Percentiles rank a stretch among this genome's conserved stretches.
These are phyloP conservation scores for Myiotriccus ornatus DNA, from an alignment of 2,797 vertebrate species.

Conservation along the genomic window DNA sequence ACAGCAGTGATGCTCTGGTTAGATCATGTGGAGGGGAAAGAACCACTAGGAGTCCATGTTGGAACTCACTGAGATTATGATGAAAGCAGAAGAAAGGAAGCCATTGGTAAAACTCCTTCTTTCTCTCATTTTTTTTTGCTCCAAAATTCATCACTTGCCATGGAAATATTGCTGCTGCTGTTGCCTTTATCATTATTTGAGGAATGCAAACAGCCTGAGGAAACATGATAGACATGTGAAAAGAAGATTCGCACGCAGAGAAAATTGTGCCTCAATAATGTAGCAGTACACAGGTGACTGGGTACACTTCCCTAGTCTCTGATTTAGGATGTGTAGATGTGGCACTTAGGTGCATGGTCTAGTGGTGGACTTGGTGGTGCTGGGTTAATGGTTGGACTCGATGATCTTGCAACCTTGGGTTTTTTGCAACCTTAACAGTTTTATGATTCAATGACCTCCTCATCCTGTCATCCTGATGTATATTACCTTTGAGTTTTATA, in stretches of 20 bases:
- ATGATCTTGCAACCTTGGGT: neutral
- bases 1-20: conserved; percentile 40
- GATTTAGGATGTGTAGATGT: neutral
- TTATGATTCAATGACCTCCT: neutral
- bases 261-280: neutral
- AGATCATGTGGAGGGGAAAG: conserved; percentile 36
- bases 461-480: neutral
- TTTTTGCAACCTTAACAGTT: neutral
- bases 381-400: neutral
- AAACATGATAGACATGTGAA: neutral
- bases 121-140: neutral
- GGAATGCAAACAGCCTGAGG: neutral
- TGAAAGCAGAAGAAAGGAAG: conserved; percentile 19
- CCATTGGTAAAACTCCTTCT: neutral
- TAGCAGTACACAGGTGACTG: neutral
- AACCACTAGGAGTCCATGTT: neutral
- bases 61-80: neutral
- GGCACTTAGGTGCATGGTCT: neutral
- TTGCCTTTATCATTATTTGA: neutral
- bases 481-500: neutral
- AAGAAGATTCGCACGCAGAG: neutral
- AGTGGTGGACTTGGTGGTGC: neutral
- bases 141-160: neutral
- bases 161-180: neutral
- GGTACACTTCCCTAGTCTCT: neutral